Base-by-base conservation (phyloP, 2,888 invertebrate species). In the Drosophila mercatorum region DNA sequence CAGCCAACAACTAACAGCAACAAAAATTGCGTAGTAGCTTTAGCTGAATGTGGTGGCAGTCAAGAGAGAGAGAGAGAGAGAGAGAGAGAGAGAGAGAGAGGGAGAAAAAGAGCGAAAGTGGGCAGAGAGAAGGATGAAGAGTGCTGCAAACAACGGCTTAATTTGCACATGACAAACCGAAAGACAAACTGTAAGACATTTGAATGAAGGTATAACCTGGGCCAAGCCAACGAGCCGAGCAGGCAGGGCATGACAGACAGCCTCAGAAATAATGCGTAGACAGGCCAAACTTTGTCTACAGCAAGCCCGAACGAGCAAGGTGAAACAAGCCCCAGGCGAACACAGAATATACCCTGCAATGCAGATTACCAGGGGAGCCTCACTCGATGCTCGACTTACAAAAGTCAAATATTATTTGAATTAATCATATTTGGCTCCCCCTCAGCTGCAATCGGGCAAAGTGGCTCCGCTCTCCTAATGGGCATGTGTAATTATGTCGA, bases 161-260 rank as follows among this genome's bases (percentile, higher is more conserved):
- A 88, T 89, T 88, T 89, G 75, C 80, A 82, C 81, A 88, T 82
- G 80, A 82, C 85, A 89, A 87, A 79, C 82, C 71, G 68, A 72
- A 75, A 82, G 68, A 84, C 85, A 87, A 81, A 61, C 65, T 69
- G 68, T 64, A 51, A 75, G 88, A 74, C 80, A 81, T 78, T 79
- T 70, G 75, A 72, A 81, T 68, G 69, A 40, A 60, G 56, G 31
- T 47, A 56, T 26, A 26, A 38, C 52, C 43, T 61, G 59, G 10
- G 40, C 44, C 5, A 47, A 22, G 22, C 41, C 36, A 36, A 56
- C 38, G 8, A 43, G 56, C n/a, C 46, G 31, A 52, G 28, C 31
- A n/a, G 46, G n/a, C 34, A 34, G 38, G 36, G 41, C 31, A 28
- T 61, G 36, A 14, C 51, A 61, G 47, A 41, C 53, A 60, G 61